Percentiles rank a stretch among this genome's conserved stretches.
phyloP scores from a whole-genome alignment of 2,797 vertebrate species.

The Anguilla megastoma region DNA sequence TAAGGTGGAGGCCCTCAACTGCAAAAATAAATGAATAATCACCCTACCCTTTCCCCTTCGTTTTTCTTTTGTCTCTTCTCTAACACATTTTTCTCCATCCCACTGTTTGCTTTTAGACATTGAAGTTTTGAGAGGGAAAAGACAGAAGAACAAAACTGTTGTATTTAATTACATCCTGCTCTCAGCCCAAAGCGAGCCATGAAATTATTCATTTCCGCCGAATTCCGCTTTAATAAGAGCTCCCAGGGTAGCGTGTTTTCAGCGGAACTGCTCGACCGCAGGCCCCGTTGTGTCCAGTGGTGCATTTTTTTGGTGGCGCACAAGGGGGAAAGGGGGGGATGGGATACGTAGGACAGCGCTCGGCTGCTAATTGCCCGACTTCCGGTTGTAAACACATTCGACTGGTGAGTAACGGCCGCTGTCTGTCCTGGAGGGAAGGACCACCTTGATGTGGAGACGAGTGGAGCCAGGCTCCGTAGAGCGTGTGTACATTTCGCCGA shows the following conservation, averaged over 20 bases:
- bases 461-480: slow-evolving; percentile 60
- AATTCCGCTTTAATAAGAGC: slow-evolving; percentile 44
- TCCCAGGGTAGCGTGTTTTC: slow-evolving; percentile 38
- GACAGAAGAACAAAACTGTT: slow-evolving; percentile 45
- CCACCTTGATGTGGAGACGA: slow-evolving; percentile 57
- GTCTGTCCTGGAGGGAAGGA: slow-evolving; percentile 43
- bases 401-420: slow-evolving; percentile 51
- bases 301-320: background rate
- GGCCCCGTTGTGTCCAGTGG: background rate
- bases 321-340: background rate
- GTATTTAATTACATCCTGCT: slow-evolving; percentile 43
- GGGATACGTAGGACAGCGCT: background rate
- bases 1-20: background rate
- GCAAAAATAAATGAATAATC: slow-evolving; percentile 26
- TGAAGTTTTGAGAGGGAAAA: slow-evolving; percentile 55
- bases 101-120: slow-evolving; percentile 49
- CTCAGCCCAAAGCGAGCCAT: slow-evolving; percentile 38
- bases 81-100: slow-evolving; percentile 41
- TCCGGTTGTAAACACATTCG: slow-evolving; percentile 59
- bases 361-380: slow-evolving; percentile 46
- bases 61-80: background rate
- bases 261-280: slow-evolving; percentile 26
- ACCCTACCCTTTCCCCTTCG: background rate
- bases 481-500: slow-evolving; percentile 63
- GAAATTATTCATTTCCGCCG: slow-evolving; percentile 54